These are phyloP conservation scores for Abramis brama DNA, from an alignment of 2,113 vertebrate species.

Conservation along the genomic window DNA sequence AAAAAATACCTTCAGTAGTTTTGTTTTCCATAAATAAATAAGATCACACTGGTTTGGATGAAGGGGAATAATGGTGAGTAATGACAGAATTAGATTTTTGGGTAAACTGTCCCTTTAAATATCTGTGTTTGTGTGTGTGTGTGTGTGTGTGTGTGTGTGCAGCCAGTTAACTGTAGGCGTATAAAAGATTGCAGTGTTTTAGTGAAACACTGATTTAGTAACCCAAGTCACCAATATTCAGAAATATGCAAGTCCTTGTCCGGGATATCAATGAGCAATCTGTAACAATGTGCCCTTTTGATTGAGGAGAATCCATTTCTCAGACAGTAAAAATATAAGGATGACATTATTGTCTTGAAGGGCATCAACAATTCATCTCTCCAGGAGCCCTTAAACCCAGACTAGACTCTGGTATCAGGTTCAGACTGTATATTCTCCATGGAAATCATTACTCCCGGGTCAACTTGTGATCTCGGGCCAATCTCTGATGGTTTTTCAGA, in stretches of 20 bases:
- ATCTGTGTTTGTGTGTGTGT: neutral
- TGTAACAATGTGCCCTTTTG: constrained; percentile 36
- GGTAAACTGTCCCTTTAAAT: neutral
- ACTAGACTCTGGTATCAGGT: constrained; percentile 69
- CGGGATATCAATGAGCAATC: constrained; percentile 18
- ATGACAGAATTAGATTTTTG: neutral
- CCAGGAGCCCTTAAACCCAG: constrained; percentile 64
- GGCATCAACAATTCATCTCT: constrained; percentile 61
- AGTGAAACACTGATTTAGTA: constrained; percentile 13
- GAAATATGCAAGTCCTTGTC: neutral
- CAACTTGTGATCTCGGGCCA: constrained; percentile 60
- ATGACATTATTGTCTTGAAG: constrained; percentile 58
- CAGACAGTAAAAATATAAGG: constrained; percentile 58
- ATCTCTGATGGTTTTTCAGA: constrained; percentile 69
- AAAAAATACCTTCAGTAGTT: no score
- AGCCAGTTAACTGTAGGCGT: neutral
- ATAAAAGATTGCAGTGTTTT: constrained; percentile 13
- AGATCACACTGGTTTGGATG: neutral
- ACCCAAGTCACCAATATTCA: constrained; percentile 5
- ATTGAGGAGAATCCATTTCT: constrained; percentile 41
- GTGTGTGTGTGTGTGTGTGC: neutral
- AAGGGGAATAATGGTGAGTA: neutral
- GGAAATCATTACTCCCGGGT: constrained; percentile 66
- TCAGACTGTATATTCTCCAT: constrained; percentile 66
- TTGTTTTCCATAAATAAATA: no score